These are phyloP conservation scores for Agrotis puta DNA, from an alignment of 2,888 invertebrate genomes.

Conservation along the genomic window DNA sequence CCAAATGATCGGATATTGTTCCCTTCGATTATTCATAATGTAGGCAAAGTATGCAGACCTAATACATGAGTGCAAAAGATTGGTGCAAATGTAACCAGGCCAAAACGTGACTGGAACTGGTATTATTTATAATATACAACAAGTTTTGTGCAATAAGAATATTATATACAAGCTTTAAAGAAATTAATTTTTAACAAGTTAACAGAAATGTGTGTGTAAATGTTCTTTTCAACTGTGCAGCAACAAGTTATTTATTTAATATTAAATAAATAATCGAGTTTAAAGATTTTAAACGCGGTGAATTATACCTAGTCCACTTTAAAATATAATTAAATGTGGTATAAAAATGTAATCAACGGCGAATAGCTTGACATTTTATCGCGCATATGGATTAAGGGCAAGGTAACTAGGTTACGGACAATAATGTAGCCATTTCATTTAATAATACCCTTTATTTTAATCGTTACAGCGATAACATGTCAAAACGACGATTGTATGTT, in stretches of 20 bases:
- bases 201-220: not conserved
- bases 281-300: not conserved
- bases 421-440: slow-evolving; percentile 41
- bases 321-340: slow-evolving; percentile 1
- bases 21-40: slow-evolving; percentile 52
- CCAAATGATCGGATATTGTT: slow-evolving; percentile 64
- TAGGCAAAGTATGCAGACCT: slow-evolving; percentile 22
- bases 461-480: slow-evolving; percentile 38
- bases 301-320: not conserved
- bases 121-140: not conserved
- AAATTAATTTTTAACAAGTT: not conserved
- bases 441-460: slow-evolving; percentile 40
- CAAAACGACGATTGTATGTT: slow-evolving; percentile 67
- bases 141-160: not conserved
- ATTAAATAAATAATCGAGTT: not conserved
- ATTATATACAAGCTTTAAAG: not conserved
- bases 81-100: slow-evolving; percentile 36
- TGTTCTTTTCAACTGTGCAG: not conserved
- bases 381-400: slow-evolving; percentile 78
- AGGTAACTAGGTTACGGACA: slow-evolving; percentile 80
- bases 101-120: slow-evolving; percentile 10
- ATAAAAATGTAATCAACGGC: slow-evolving; percentile 34
- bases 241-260: not conserved
- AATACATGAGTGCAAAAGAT: slow-evolving; percentile 24
- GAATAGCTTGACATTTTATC: slow-evolving; percentile 62